These are phyloP conservation scores for Megaleporinus macrocephalus DNA, from an alignment of 2,113 vertebrate genomes.

Conservation along the genomic window DNA sequence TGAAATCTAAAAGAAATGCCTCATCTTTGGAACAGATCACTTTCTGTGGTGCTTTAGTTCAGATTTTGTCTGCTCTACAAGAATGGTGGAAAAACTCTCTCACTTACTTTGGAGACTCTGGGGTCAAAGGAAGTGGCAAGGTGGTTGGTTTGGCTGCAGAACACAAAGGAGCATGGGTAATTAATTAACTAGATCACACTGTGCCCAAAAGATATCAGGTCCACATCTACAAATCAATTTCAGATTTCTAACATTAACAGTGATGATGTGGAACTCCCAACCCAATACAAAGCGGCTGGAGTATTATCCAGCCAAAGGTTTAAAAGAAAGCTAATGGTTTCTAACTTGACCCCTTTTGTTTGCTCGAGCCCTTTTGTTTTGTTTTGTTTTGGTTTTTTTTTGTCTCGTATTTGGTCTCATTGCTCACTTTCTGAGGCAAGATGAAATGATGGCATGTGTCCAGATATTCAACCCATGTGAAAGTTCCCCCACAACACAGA, in stretches of 20 bases:
- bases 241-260: slow-evolving; percentile 70
- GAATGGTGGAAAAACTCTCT: slow-evolving; percentile 86
- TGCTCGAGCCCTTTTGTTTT: slow-evolving; percentile 71
- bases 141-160: slow-evolving; percentile 98
- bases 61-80: slow-evolving; percentile 71
- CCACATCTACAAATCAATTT: slow-evolving; percentile 76
- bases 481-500: slow-evolving; percentile 59
- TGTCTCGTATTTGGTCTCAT: slow-evolving; percentile 60
- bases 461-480: slow-evolving; percentile 57
- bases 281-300: slow-evolving; percentile 61
- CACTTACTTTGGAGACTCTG: slow-evolving; percentile 99
- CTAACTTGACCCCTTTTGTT: slow-evolving; percentile 73
- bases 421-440: slow-evolving; percentile 79
- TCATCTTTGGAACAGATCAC: slow-evolving; percentile 76
- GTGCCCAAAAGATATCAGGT: slow-evolving; percentile 72
- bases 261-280: slow-evolving; percentile 68
- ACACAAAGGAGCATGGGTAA: slow-evolving; percentile 86
- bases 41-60: slow-evolving; percentile 63
- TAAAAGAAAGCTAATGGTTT: slow-evolving; percentile 53
- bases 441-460: slow-evolving; percentile 76
- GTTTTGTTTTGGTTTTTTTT: slow-evolving; percentile 51
- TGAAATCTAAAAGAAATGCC: slow-evolving; percentile 90
- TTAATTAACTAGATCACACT: slow-evolving; percentile 81
- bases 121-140: slow-evolving; percentile 99
- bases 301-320: slow-evolving; percentile 51